Conservation (phyloP, 2,113 vertebrate genomes). For the Percina caprodes region DNA sequence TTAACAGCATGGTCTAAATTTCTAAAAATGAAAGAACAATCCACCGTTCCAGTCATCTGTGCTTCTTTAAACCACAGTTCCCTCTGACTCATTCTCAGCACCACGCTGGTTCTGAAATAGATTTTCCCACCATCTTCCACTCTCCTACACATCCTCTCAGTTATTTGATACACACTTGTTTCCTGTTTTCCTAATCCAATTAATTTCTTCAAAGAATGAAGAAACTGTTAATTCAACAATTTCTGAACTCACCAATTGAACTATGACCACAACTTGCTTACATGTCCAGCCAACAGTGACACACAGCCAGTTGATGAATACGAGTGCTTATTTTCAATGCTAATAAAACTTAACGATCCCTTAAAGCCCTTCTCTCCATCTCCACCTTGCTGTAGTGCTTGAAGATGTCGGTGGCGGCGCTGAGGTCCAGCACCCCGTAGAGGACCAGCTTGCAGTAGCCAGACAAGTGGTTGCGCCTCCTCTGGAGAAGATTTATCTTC, state of each 20-base stretch:
- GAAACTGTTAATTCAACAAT: neutral
- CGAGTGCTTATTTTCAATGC: neutral
- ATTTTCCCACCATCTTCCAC: slow-evolving; percentile 64
- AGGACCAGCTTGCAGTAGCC: slow-evolving; percentile 91
- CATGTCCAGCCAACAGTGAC: neutral
- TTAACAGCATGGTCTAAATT: neutral
- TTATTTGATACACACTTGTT: neutral
- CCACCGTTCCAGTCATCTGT: neutral
- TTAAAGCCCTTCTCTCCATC: neutral
- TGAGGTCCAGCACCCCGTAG: slow-evolving; percentile 87
- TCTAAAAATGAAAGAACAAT: slow-evolving; percentile 34
- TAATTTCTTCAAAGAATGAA: slow-evolving; percentile 7
- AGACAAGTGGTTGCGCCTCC: slow-evolving; percentile 87
- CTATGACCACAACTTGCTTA: slow-evolving; percentile 8
- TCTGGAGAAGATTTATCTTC: slow-evolving; percentile 83
- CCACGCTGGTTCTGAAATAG: slow-evolving; percentile 42
- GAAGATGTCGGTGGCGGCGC: slow-evolving; percentile 87
- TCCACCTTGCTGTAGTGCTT: slow-evolving; percentile 91
- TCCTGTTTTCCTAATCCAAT: slow-evolving; percentile 19
- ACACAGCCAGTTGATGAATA: neutral
- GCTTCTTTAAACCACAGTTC: slow-evolving; percentile 50
- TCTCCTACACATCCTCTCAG: slow-evolving; percentile 35
- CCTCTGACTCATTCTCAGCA: slow-evolving; percentile 59
- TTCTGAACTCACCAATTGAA: neutral
- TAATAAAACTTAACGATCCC: neutral